These are phyloP conservation scores for Nesospiza acunhae DNA, from an alignment of 2,113 vertebrate genomes.

Conservation along the genomic window DNA sequence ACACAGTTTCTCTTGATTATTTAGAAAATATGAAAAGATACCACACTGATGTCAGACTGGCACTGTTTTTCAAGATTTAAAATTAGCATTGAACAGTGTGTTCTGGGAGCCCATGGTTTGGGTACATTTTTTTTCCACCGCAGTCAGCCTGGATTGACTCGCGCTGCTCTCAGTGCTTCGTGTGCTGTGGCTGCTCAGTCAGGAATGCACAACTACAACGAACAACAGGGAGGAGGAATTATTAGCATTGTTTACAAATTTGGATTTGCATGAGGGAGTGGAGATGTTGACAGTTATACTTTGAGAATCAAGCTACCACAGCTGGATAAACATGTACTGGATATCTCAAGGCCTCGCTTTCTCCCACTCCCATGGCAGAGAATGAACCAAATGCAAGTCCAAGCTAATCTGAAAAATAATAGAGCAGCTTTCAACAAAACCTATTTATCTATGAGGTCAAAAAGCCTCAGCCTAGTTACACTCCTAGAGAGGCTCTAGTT, in stretches of 20 bases:
- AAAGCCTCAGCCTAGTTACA: conserved; percentile 35
- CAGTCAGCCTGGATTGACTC: background rate
- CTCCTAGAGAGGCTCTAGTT: conserved; percentile 28
- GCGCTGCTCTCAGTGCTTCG: background rate
- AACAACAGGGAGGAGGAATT: conserved; percentile 11
- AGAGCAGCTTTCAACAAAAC: conserved; percentile 54
- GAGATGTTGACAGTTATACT: conserved; percentile 59
- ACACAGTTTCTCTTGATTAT: conserved; percentile 15
- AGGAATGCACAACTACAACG: conserved; percentile 7
- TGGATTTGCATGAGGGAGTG: conserved; percentile 12
- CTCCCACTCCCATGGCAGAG: background rate
- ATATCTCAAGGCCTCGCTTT: background rate
- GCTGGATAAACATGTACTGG: conserved; percentile 65
- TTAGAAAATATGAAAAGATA: conserved; percentile 5
- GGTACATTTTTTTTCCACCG: background rate
- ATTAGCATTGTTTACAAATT: conserved; percentile 61
- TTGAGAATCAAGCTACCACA: conserved; percentile 25
- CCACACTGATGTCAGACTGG: conserved; percentile 26
- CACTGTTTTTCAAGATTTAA: conserved; percentile 30
- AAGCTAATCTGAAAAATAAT: conserved; percentile 67
- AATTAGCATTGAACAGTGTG: conserved; percentile 64
- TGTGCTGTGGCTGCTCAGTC: background rate
- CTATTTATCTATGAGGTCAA: conserved; percentile 61
- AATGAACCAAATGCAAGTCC: conserved; percentile 36
- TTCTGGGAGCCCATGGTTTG: conserved; percentile 32